Evolutionary conservation across 37 sponge, comb jelly and placozoan species (phyloP).

Genomic region (Oscarella lobularis): DNA sequence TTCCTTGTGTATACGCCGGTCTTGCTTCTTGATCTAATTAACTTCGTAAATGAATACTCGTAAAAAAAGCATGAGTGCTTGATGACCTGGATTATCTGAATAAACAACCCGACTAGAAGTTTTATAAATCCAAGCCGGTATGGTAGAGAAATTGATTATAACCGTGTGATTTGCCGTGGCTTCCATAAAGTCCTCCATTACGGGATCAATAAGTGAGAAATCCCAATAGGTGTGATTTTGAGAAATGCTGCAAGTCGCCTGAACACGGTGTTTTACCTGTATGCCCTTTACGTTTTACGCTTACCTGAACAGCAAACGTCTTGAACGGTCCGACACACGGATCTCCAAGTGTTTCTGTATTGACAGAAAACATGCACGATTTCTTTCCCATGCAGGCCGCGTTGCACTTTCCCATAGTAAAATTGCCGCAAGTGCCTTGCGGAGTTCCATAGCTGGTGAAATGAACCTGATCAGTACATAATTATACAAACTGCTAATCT

Average conservation of each 20-base stretch:
- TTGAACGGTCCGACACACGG: neutral
- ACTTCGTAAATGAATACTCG: too few relatives aligned
- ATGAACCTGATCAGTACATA: neutral
- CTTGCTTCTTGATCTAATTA: too few relatives aligned
- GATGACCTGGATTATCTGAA: slow-evolving; percentile 2
- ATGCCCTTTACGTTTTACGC: too few relatives aligned
- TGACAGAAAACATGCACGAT: neutral
- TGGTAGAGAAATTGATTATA: slow-evolving; percentile 6
- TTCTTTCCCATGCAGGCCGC: neutral
- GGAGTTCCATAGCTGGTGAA: slow-evolving; percentile 6
- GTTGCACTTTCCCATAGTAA: slow-evolving; percentile 4
- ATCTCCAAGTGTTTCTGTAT: neutral
- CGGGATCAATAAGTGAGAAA: slow-evolving; percentile 7
- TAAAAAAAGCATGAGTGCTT: too few relatives aligned
- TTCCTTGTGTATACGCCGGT: slow-evolving; percentile 9
- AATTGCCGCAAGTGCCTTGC: slow-evolving; percentile 1
- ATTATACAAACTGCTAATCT: too few relatives aligned
- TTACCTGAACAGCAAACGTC: slow-evolving; percentile 5
- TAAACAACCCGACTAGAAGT: neutral
- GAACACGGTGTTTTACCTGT: too few relatives aligned
- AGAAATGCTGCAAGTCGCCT: neutral
- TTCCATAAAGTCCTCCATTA: slow-evolving; percentile 4
- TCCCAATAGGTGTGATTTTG: slow-evolving; percentile 6
- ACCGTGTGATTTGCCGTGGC: slow-evolving; percentile 1
- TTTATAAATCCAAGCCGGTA: slow-evolving; percentile 6